Base-by-base conservation (phyloP, 2,113 vertebrate species). In the Entomyzon cyanotis region DNA sequence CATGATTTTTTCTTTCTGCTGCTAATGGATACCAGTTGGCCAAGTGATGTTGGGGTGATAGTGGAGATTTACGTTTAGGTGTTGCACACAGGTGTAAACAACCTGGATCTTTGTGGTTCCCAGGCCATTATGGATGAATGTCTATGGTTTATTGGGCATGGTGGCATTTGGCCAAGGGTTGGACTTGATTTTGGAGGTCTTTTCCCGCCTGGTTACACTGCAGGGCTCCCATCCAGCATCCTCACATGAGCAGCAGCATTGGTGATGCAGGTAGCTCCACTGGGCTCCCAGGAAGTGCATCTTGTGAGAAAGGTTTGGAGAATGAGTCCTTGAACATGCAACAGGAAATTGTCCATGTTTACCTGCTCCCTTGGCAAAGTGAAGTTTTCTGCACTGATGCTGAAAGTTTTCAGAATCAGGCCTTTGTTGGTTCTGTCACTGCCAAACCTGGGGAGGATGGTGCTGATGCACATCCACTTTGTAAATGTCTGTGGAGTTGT, bases 401-500 rank as follows among this genome's bases (percentile, higher is more conserved):
- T 11, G 13, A 44, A 94, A 92, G 94, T 88, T 93, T 86, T 67
- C 49, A 63, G 44, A 94, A 90, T 56, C 76, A 49, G 89, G 49
- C 20, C 68, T 76, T 84, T 89, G 90, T 84, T 89, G 89, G 12
- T 81, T 94, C 89, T 94, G 75, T 95, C 86, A 58, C 82, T 76
- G 84, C 65, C 80, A 89, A 37, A 80, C n/a, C 52, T 83, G 28
- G 19, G 53, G 63, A 81, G 41, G 71, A 86, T 1, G 18, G 22
- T 20, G 46, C 67, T 81, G 78, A 77, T 87, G 46, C 33, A 31
- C 39, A 19, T 88, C 63, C 41, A 58, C 73, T 83, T 49, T 14
- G 64, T 53, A 94, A 95, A 53, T 94, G 88, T 84, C 92, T 80
- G n/a, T 79, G 91, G 94, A 92, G 73, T 47, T 95, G 35, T 0